Conservation (phyloP, 2,888 invertebrate genomes). For the Hesperia comma region DNA sequence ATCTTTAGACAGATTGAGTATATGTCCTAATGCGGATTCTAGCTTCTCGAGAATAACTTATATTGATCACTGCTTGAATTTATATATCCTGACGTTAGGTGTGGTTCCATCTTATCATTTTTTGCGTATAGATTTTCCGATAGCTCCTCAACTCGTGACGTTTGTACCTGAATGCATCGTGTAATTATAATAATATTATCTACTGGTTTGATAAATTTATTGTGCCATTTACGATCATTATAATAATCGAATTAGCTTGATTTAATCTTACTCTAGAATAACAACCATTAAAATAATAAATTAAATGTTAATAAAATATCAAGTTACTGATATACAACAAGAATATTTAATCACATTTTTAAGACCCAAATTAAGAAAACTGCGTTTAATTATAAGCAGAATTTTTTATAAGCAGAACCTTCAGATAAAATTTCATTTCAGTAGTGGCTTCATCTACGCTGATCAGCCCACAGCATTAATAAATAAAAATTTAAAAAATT, state of each 20-base stretch:
- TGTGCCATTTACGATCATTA: background rate
- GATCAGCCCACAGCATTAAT: too few species aligned
- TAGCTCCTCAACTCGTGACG: conserved; percentile 31
- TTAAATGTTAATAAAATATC: too few species aligned
- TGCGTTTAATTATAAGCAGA: too few species aligned
- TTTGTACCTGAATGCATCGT: background rate
- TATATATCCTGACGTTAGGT: conserved; percentile 37
- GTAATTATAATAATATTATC: conserved; percentile 12
- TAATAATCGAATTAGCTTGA: background rate
- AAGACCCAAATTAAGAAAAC: too few species aligned
- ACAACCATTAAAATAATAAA: too few species aligned
- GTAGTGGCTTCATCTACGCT: too few species aligned
- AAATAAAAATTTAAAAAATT: too few species aligned
- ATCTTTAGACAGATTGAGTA: conserved; percentile 7
- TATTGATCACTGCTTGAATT: conserved; percentile 34
- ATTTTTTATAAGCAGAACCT: too few species aligned
- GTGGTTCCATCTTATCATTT: conserved; percentile 40
- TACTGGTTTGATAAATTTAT: conserved; percentile 8
- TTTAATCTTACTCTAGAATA: too few species aligned
- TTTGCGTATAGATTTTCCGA: conserved; percentile 36
- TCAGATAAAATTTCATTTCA: too few species aligned
- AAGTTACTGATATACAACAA: too few species aligned
- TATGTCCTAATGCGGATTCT: conserved; percentile 34
- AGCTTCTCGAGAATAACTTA: conserved; percentile 32
- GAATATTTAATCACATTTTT: too few species aligned